Base-by-base conservation (phyloP, 2,113 vertebrate genomes). In the Antidorcas marsupialis region DNA sequence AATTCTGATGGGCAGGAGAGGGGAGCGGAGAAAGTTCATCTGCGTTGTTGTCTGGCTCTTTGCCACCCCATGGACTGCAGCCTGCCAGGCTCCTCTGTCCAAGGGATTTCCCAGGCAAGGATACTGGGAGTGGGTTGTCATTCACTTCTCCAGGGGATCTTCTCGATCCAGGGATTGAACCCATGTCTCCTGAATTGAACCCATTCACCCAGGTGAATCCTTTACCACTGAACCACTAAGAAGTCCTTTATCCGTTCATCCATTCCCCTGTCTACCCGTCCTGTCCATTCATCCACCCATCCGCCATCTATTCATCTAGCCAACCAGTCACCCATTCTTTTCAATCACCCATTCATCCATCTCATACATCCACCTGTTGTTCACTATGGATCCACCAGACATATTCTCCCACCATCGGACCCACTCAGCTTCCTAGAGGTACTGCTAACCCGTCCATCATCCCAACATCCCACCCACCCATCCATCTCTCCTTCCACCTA, bases 201-300 rank as follows among this genome's bases (percentile, higher is more conserved):
- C 57, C 57, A 28, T 27, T 12, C 57, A 59, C 11, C 57, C 71
- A 27, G 39, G 71, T 39, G 67, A 39, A 23, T 74, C 67, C 36
- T 39, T 74, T 74, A 13, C 36, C 36, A 74, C 19, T 74, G 67
- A 71, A 21, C 4, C 64, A 71, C 64, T 36, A 12, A 71, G 17
- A 39, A 25, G 36, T 74, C n/a, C 67, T 39, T 74, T 25, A 53
- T 5, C 30, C 43, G 21, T 39, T 62, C 7, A 6, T 13, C 45
- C 25, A 3, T 16, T 53, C n/a, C 3, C 39, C 59, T 11, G 0
- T 2, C 89, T 13, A 3, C 2, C 57, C 8, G 1, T 30, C 33
- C 25, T 10, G 71, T 3, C 30, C 39, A 45, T 28, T 10, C 15
- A 92, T 10, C n/a, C 25, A 43, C 12, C 64, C 64, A 43, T 14